Percentiles rank a stretch among this genome's conserved stretches.
Evolutionary conservation across 1,140 invertebrate genomes (phyloP).

Genomic region (Drepana arcuata): DNA sequence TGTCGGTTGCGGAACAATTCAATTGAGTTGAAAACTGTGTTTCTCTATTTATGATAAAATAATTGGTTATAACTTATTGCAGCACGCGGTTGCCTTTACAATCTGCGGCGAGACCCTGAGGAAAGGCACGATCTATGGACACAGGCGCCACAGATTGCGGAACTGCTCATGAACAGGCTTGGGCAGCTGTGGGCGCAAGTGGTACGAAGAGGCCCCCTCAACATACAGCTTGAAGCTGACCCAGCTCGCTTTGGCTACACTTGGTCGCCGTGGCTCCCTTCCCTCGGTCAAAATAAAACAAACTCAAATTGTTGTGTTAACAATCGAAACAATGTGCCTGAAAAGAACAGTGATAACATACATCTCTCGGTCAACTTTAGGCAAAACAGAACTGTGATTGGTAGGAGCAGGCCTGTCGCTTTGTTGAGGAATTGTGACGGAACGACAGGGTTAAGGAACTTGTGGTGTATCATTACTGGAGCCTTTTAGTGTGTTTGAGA

Average conservation of each 20-base stretch:
- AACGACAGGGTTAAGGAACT: constrained; percentile 32
- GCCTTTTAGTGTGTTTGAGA: no score
- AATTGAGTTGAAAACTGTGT: no score
- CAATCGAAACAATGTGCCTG: neutral
- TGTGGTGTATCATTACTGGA: constrained; percentile 49
- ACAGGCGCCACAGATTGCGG: constrained; percentile 32
- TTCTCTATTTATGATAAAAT: no score
- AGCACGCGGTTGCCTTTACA: constrained; percentile 49
- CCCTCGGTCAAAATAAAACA: neutral
- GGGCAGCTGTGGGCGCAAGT: constrained; percentile 38
- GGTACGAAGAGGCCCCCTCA: constrained; percentile 19
- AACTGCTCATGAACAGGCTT: constrained; percentile 33
- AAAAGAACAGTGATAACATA: constrained; percentile 5
- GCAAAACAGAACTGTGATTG: constrained; percentile 6
- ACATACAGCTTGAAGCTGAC: constrained; percentile 26
- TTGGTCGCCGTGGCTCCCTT: constrained; percentile 43
- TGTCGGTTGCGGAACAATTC: no score
- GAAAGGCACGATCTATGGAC: constrained; percentile 50
- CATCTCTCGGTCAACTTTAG: constrained; percentile 10
- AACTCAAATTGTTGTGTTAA: neutral
- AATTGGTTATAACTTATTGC: no score
- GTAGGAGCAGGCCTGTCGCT: constrained; percentile 14
- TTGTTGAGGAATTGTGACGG: constrained; percentile 27
- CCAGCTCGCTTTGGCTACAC: constrained; percentile 42
- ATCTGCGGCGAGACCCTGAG: constrained; percentile 42